These are phyloP conservation scores for Zeugodacus cucurbitae DNA, from an alignment of 1,140 invertebrate genomes.

Conservation along the genomic window DNA sequence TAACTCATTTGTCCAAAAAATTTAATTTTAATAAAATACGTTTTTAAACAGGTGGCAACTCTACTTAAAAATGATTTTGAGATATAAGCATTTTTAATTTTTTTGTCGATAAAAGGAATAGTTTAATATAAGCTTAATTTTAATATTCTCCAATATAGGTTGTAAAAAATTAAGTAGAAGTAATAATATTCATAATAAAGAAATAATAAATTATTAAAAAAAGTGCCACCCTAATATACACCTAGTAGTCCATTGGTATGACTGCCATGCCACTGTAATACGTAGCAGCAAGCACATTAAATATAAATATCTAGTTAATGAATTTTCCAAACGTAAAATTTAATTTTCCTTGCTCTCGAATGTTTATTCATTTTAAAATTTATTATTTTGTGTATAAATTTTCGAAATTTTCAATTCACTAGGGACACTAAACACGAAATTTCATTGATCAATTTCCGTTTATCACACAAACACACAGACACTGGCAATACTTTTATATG, in stretches of 20 bases:
- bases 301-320: neutral
- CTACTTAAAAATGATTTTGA: neutral
- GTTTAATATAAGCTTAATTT: too few species aligned
- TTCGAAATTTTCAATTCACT: neutral
- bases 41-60: neutral
- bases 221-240: too few species aligned
- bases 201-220: too few species aligned
- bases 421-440: neutral
- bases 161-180: too few species aligned
- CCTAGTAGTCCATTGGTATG: neutral
- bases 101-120: too few species aligned
- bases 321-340: neutral
- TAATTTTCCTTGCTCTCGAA: neutral
- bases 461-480: neutral
- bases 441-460: conserved; percentile 22
- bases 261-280: neutral
- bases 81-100: neutral
- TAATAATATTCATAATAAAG: too few species aligned
- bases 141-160: too few species aligned
- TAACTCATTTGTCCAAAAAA: too few species aligned
- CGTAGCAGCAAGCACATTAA: neutral
- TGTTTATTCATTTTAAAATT: neutral
- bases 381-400: neutral
- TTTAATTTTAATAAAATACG: neutral
- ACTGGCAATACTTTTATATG: neutral